These are phyloP conservation scores for Eristalinus sepulchralis DNA, from an alignment of 2,888 invertebrate species.

Conservation along the genomic window DNA sequence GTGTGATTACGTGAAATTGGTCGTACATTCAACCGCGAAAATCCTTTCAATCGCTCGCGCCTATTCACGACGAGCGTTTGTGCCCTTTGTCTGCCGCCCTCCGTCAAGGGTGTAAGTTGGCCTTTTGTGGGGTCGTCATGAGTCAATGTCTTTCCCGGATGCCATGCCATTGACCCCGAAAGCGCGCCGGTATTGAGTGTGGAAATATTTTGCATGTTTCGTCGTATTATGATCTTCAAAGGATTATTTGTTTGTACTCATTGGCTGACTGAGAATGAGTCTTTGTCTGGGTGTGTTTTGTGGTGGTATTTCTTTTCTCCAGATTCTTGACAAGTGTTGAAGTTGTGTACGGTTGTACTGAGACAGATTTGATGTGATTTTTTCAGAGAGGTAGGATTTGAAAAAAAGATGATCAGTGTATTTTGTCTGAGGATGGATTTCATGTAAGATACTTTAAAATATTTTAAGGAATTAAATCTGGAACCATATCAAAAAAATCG, in stretches of 20 bases:
- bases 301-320: neutral
- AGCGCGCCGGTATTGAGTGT: neutral
- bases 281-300: conserved; percentile 7
- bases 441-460: no score
- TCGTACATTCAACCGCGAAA: conserved; percentile 47
- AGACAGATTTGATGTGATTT: no score
- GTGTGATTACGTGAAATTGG: conserved; percentile 50
- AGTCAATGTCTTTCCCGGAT: conserved; percentile 20
- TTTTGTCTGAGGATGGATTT: no score
- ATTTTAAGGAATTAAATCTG: no score
- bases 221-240: neutral
- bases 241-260: neutral
- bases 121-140: conserved; percentile 1
- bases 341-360: neutral
- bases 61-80: neutral
- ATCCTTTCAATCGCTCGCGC: conserved; percentile 27
- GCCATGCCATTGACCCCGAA: conserved; percentile 50
- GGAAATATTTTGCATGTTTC: conserved; percentile 25
- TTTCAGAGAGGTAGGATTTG: no score
- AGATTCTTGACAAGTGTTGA: neutral
- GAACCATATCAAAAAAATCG: no score
- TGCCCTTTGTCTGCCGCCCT: conserved; percentile 3
- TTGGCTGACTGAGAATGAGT: neutral
- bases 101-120: conserved; percentile 7
- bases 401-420: no score